These are phyloP conservation scores for Spinus pinus DNA, from an alignment of 2,797 vertebrate genomes.

Conservation along the genomic window DNA sequence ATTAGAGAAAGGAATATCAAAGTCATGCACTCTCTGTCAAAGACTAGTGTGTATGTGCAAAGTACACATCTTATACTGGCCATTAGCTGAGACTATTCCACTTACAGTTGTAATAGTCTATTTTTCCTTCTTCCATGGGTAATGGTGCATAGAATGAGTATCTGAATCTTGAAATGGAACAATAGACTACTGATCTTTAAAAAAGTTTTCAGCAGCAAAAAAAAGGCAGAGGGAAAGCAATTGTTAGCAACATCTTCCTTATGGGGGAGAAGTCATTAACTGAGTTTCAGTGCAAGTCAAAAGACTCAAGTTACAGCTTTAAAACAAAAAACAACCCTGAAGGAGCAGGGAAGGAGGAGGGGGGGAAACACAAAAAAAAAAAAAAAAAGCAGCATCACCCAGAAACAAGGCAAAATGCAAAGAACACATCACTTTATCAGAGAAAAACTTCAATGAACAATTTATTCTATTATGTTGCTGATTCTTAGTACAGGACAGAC, in stretches of 20 bases:
- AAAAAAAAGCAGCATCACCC: background rate
- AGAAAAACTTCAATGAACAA: background rate
- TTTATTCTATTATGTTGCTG: background rate
- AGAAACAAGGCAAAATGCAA: background rate
- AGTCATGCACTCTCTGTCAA: background rate
- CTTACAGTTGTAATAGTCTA: slow-evolving; percentile 48
- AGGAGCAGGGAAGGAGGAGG: background rate
- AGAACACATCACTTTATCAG: background rate
- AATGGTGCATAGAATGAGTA: slow-evolving; percentile 54
- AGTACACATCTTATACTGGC: slow-evolving; percentile 36
- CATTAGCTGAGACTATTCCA: slow-evolving; percentile 52
- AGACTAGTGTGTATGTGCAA: background rate
- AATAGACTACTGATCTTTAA: slow-evolving; percentile 48
- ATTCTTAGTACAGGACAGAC: background rate
- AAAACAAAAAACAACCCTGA: background rate
- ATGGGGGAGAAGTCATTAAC: background rate
- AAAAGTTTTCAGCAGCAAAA: slow-evolving; percentile 41
- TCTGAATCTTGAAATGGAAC: slow-evolving; percentile 61
- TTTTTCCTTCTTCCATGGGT: slow-evolving; percentile 50
- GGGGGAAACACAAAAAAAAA: too few relatives aligned
- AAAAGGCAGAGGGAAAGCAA: background rate
- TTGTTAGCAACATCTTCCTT: background rate
- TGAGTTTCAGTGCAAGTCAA: background rate
- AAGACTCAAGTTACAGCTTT: background rate
- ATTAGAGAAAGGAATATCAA: slow-evolving; percentile 1